These are phyloP conservation scores for Synanthedon tipuliformis DNA, from an alignment of 2,888 invertebrate genomes.

Conservation along the genomic window DNA sequence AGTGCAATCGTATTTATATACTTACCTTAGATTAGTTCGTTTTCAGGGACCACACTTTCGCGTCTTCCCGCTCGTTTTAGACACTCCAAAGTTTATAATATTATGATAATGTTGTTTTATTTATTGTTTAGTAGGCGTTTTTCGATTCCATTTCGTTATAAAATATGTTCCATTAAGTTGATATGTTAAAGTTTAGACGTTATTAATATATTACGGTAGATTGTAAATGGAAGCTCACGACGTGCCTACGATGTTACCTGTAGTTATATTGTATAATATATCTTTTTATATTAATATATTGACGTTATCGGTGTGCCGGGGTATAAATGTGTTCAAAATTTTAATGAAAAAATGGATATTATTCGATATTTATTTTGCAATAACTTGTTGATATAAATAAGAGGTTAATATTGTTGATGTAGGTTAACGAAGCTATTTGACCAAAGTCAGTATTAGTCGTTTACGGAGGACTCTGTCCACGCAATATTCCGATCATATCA, in stretches of 20 bases:
- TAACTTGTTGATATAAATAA: slow-evolving; percentile 55
- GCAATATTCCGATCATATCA: slow-evolving; percentile 60
- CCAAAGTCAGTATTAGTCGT: slow-evolving; percentile 70
- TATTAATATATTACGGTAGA: slow-evolving; percentile 18
- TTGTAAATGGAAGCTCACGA: slow-evolving; percentile 52
- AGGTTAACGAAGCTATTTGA: slow-evolving; percentile 70
- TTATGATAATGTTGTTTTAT: slow-evolving; percentile 43
- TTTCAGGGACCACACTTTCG: slow-evolving; percentile 14
- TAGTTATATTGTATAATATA: slow-evolving; percentile 39
- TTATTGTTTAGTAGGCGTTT: slow-evolving; percentile 28
- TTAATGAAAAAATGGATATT: slow-evolving; percentile 45
- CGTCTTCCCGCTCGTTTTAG: slow-evolving; percentile 58
- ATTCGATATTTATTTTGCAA: slow-evolving; percentile 61
- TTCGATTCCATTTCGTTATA: neutral
- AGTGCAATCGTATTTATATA: slow-evolving; percentile 60
- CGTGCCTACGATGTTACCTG: slow-evolving; percentile 70
- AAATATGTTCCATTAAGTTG: too few species aligned
- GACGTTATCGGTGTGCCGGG: slow-evolving; percentile 14
- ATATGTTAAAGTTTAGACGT: neutral
- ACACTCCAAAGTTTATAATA: slow-evolving; percentile 58
- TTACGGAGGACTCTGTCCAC: slow-evolving; percentile 19
- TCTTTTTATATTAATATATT: neutral
- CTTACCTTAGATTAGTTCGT: neutral
- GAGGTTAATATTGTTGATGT: slow-evolving; percentile 45
- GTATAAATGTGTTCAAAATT: slow-evolving; percentile 65